Evolutionary conservation across 2,888 invertebrate species (phyloP).

Genomic region (Lasioglossum calceatum): DNA sequence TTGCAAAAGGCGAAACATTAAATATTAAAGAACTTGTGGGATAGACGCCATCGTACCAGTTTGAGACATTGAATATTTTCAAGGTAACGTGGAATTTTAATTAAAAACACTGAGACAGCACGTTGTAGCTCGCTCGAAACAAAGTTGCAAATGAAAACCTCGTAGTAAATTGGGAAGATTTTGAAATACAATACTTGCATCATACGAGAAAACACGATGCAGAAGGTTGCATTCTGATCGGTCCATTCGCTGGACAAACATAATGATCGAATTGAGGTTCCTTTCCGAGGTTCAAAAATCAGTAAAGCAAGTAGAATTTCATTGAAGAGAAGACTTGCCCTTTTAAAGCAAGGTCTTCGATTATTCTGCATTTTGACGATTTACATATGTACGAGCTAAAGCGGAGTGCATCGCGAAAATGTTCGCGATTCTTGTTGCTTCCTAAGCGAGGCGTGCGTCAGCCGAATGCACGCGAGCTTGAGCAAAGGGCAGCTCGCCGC

Average conservation of each 20-base stretch:
- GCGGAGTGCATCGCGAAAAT: background rate
- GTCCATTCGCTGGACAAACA: background rate
- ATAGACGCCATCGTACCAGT: background rate
- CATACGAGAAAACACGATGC: background rate
- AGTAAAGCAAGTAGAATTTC: background rate
- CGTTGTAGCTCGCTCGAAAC: background rate
- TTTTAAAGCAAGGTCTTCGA: background rate
- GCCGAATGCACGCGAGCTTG: conserved; percentile 64
- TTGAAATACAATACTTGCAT: background rate
- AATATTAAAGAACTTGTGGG: background rate
- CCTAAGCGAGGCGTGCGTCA: conserved; percentile 63
- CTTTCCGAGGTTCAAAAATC: background rate
- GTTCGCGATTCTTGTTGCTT: conserved; percentile 29
- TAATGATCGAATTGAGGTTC: background rate
- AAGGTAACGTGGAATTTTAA: background rate
- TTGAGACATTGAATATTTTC: background rate
- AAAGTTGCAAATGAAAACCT: background rate
- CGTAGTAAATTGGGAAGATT: too few relatives aligned
- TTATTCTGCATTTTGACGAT: background rate
- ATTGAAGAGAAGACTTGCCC: background rate
- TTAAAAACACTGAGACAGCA: background rate
- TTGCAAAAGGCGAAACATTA: too few relatives aligned
- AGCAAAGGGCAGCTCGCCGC: conserved; percentile 76
- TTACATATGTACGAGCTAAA: background rate
- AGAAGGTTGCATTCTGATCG: background rate